Base-by-base conservation (phyloP, 2,797 vertebrate genomes). In the Vespertilio murinus region DNA sequence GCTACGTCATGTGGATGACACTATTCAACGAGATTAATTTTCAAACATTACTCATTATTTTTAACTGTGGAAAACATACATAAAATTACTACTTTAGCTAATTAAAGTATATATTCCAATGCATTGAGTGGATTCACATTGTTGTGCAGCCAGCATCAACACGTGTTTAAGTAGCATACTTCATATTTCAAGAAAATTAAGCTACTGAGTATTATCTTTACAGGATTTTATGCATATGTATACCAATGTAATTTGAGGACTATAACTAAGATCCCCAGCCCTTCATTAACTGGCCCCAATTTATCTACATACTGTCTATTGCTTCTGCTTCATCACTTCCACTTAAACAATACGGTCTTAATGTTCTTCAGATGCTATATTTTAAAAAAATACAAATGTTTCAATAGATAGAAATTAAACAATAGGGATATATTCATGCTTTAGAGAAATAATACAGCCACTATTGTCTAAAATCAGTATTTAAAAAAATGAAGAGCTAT, bases 131-230 rank as follows among this genome's bases (percentile, higher is more conserved):
- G 10, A 59, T 77, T 88, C 28, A 86, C 30, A 45, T 17, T 35
- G 4, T 9, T 52, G 4, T 73, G 2, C 20, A 59, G 7, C 6
- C 0, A 16, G 49, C 5, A 20, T 30, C 1, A 22, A 12, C 1
- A 11, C 23, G 2, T 10, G 47, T 28, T 18, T 22, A 64, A 17
- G 71, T 2, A 92, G 38, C 5, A 40, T 42, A 28, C 73, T 74
- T 40, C 47, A 64, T 45, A 25, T 30, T 40, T 2, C 0, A 38
- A 71, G 87, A 78, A 35, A 64, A 47, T 20, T 12, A 54, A 77
- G 8, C 3, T 40, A 23, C 0, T 14, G 92, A 84, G 9, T 64
- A 69, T 54, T 56, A 33, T 33, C 67, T 35, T 42, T 17, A 28
- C 25, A 69, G 77, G 65, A 40, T 20, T 13, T 18, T 67, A 49